These are phyloP conservation scores for Ornithoptera alexandrae DNA, from an alignment of 2,888 invertebrate genomes.

Conservation along the genomic window DNA sequence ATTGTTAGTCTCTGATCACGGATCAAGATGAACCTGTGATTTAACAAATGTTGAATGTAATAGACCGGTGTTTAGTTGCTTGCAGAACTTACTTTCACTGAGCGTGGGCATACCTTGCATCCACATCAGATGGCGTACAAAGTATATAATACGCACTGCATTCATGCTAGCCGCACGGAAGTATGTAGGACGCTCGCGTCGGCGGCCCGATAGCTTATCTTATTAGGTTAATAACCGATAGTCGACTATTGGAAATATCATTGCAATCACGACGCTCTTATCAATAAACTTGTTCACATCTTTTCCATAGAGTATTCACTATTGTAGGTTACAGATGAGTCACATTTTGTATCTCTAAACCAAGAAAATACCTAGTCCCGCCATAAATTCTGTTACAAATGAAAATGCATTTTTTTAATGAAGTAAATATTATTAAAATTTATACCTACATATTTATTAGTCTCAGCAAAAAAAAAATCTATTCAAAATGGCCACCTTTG, in stretches of 20 bases:
- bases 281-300: constrained; percentile 51
- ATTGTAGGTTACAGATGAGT: constrained; percentile 1
- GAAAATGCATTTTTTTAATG: too few species aligned
- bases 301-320: constrained; percentile 35
- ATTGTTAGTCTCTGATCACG: not conserved
- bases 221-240: constrained; percentile 76
- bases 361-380: too few species aligned
- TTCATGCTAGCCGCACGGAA: constrained; percentile 51
- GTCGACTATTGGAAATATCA: constrained; percentile 61
- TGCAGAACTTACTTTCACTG: constrained; percentile 21
- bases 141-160: constrained; percentile 13
- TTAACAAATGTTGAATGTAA: not conserved
- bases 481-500: too few species aligned
- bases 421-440: too few species aligned
- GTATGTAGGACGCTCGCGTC: constrained; percentile 73
- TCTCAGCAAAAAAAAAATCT: too few species aligned
- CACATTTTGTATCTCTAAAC: not conserved
- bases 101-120: constrained; percentile 20
- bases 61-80: not conserved
- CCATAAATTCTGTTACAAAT: too few species aligned
- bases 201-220: constrained; percentile 69
- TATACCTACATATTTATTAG: too few species aligned
- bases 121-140: not conserved
- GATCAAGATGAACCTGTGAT: not conserved
- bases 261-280: constrained; percentile 61